Evolutionary conservation across 2,113 vertebrate species (phyloP).

Genomic region (Polyodon spathula): DNA sequence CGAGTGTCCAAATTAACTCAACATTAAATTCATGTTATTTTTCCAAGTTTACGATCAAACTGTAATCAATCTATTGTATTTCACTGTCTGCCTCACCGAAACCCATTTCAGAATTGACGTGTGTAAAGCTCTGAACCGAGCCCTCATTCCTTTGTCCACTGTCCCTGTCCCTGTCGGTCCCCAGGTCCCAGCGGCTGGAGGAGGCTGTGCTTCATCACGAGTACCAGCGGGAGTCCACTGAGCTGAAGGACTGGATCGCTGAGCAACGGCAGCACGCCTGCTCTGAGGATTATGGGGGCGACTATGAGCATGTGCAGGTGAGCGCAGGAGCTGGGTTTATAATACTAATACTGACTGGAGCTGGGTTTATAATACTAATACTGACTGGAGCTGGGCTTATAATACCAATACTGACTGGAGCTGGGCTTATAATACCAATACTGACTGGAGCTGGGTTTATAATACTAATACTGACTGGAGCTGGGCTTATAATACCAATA

Average conservation of each 20-base stretch:
- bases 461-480: too few relatives aligned
- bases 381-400: too few relatives aligned
- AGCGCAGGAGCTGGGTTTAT: conserved; percentile 19
- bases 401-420: too few relatives aligned
- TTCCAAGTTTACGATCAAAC: too few relatives aligned
- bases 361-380: not conserved
- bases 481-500: too few relatives aligned
- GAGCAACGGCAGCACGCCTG: conserved; percentile 54
- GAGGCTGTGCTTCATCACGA: conserved; percentile 66
- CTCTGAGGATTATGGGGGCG: conserved; percentile 59
- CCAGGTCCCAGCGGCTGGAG: conserved; percentile 42
- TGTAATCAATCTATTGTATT: too few relatives aligned
- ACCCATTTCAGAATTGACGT: not conserved
- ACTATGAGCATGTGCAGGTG: conserved; percentile 67
- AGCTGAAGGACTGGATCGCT: conserved; percentile 66
- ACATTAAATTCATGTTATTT: too few relatives aligned
- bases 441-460: too few relatives aligned
- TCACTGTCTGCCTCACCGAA: too few relatives aligned
- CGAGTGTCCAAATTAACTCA: too few relatives aligned
- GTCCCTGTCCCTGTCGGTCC: not conserved
- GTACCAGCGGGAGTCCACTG: conserved; percentile 61
- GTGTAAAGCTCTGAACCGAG: too few relatives aligned
- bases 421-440: too few relatives aligned
- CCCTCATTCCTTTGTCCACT: not conserved
- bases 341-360: not conserved